These are phyloP conservation scores for Temnothorax curvispinosus DNA, from an alignment of 1,140 invertebrate genomes.

Conservation along the genomic window DNA sequence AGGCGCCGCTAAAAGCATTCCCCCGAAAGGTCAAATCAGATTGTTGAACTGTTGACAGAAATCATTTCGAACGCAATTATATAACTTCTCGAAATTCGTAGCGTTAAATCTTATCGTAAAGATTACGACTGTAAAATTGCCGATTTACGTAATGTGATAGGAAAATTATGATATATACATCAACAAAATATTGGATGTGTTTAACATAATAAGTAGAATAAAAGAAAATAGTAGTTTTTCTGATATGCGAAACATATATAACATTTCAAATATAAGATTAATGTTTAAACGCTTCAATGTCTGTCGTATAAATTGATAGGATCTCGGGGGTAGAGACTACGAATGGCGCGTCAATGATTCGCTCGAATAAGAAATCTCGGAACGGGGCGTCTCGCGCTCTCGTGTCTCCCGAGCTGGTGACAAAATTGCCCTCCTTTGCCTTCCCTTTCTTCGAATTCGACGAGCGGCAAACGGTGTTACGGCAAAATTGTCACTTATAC, in stretches of 20 bases:
- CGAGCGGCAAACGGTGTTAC: conserved; percentile 29
- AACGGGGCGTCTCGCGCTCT: conserved; percentile 3
- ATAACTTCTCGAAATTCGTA: conserved; percentile 1
- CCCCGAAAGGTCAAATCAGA: conserved; percentile 75
- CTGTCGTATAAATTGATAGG: background rate
- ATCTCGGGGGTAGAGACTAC: background rate
- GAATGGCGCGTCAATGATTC: conserved; percentile 25
- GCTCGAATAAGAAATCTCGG: background rate
- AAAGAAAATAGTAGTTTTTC: background rate
- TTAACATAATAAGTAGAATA: background rate
- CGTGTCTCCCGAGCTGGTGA: conserved; percentile 23
- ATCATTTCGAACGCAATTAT: conserved; percentile 46
- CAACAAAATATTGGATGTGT: background rate
- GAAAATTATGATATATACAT: background rate
- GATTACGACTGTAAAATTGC: background rate
- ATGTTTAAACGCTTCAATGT: background rate
- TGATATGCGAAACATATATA: background rate
- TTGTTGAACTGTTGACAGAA: conserved; percentile 56
- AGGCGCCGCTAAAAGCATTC: conserved; percentile 84
- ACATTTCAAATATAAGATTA: background rate
- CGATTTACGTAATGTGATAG: background rate
- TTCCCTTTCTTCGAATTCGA: conserved; percentile 25
- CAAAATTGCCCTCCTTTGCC: conserved; percentile 63
- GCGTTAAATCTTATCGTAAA: background rate
- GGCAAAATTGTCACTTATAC: conserved; percentile 60